A percentile compares a stretch with the other conserved stretches of the same genome.
Evolutionary conservation across 2,888 invertebrate genomes (phyloP).

Genomic region (Eupithecia subfuscata): DNA sequence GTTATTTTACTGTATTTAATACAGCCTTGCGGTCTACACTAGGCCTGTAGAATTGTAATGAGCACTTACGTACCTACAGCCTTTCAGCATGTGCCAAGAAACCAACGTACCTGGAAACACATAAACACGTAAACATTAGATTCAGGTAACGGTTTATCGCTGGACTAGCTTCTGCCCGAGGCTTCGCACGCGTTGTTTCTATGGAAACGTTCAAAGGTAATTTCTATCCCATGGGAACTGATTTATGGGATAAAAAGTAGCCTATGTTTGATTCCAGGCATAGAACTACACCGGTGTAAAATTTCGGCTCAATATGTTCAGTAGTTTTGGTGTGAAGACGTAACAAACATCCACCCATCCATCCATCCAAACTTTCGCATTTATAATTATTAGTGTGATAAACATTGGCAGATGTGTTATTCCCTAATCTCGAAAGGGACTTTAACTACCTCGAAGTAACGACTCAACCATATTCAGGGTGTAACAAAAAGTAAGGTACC

Average conservation of each 20-base stretch:
- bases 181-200: background rate
- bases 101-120: constrained; percentile 39
- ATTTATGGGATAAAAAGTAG: no score
- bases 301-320: no score
- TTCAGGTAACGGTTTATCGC: background rate
- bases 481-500: no score
- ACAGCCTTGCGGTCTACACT: constrained; percentile 22
- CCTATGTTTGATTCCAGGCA: no score
- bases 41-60: constrained; percentile 25
- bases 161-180: background rate
- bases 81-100: constrained; percentile 13
- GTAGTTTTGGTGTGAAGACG: no score
- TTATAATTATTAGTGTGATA: no score
- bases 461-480: no score
- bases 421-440: background rate
- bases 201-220: no score
- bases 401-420: background rate
- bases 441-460: background rate
- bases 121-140: constrained; percentile 5
- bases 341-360: no score
- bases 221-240: no score
- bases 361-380: no score
- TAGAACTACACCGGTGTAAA: no score
- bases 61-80: constrained; percentile 25
- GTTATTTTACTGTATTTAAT: constrained; percentile 42